These are phyloP conservation scores for Pyrgilauda ruficollis DNA, from an alignment of 2,113 vertebrate genomes.

Conservation along the genomic window DNA sequence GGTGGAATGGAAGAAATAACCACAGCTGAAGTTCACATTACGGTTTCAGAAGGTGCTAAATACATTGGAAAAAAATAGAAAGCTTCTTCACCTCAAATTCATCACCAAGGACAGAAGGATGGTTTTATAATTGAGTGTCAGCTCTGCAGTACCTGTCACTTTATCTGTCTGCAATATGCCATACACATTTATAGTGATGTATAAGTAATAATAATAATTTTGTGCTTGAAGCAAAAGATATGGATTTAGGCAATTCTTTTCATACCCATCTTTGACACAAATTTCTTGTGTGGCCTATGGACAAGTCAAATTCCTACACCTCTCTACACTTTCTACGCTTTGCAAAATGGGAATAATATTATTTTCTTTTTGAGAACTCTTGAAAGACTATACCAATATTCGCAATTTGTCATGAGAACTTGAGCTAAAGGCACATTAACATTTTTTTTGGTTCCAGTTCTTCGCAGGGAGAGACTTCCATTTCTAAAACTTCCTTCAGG, in stretches of 20 bases:
- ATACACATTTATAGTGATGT: constrained; percentile 42
- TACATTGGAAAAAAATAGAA: constrained; percentile 13
- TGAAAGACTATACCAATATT: background rate
- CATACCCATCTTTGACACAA: background rate
- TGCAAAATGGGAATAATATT: background rate
- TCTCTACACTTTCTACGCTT: background rate
- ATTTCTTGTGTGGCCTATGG: background rate
- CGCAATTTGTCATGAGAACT: background rate
- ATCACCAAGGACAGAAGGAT: constrained; percentile 40
- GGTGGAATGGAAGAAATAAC: constrained; percentile 11
- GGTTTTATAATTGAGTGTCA: constrained; percentile 43
- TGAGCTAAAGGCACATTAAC: background rate
- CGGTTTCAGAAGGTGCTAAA: constrained; percentile 46
- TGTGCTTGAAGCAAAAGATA: constrained; percentile 27
- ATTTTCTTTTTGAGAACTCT: background rate
- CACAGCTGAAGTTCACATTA: constrained; percentile 44
- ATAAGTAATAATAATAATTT: constrained; percentile 65
- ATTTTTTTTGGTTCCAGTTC: background rate
- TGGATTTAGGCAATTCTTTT: background rate
- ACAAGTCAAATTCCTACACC: background rate
- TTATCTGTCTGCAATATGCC: constrained; percentile 52
- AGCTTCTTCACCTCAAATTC: constrained; percentile 47
- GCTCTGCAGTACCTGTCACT: constrained; percentile 35
- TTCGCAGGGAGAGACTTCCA: background rate
- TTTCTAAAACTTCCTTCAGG: background rate